Evolutionary conservation across 2,113 vertebrate genomes (phyloP), one percentile per base, ranked within the genome.

Genomic region (Cepphus grylle): DNA sequence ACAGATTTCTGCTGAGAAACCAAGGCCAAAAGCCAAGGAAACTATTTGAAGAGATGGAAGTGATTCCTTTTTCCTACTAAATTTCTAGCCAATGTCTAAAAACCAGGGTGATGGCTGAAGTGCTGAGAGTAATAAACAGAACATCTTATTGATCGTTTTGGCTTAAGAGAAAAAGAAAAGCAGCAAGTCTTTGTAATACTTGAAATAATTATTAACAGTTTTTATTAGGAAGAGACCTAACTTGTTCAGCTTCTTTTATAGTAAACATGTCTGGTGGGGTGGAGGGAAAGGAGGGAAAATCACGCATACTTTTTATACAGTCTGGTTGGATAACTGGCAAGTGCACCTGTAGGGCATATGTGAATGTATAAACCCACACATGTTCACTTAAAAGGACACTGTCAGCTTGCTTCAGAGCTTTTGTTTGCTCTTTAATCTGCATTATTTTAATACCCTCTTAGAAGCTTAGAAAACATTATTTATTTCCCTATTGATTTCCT

Each of bases 351-450:
- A 97, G 89, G 93, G 93, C 97, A 98, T 94, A 97, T 98, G 98
- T 97, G 97, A 95, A 86, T 94, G 86, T 63, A 78, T 96, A 97
- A 97, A 97, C 69, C 83, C 96, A 97, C 96, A 97, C 85, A 97
- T 97, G 95, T 94, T 97, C 97, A 98, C 97, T 97, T 98, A 81
- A 98, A 98, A 98, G 95, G 93, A 96, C 97, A 97, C 96, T 70
- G 81, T 97, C 97, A 97, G 93, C 77, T 97, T 94, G 88, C 94
- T 98, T 97, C 95, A 95, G 94, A 95, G 80, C 74, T 96, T 97
- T 96, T 96, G 89, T 96, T 98, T 97, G 94, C 95, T 96, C 94
- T 97, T 97, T 96, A 94, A 95, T 95, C 87, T 97, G 91, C 88
- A 96, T 98, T 98, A 94, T 97, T 98, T 97, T 97, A 96, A 98